A percentile compares a stretch with the other conserved stretches of the same genome.
These are phyloP conservation scores for Aphelocoma californica DNA, from an alignment of 2,797 vertebrate genomes.

Conservation along the genomic window DNA sequence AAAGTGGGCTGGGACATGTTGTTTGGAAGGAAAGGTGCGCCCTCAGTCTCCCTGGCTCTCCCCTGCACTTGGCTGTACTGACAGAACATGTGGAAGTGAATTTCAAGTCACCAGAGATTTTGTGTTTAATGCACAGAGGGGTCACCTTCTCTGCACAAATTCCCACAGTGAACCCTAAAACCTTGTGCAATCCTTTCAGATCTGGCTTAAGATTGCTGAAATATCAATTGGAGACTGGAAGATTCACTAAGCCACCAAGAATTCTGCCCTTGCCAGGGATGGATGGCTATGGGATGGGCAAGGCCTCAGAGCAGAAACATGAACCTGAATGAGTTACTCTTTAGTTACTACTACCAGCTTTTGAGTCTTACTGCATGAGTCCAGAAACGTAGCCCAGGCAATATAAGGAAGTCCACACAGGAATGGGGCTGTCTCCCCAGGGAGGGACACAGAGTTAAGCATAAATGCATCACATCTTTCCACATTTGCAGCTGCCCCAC, in stretches of 20 bases:
- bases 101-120: background rate
- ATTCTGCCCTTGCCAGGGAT: background rate
- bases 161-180: background rate
- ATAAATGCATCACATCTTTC: background rate
- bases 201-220: background rate
- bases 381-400: accelerated
- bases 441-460: background rate
- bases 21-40: background rate
- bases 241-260: background rate
- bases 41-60: background rate
- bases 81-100: background rate
- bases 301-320: background rate
- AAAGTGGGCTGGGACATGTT: background rate
- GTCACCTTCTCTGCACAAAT: background rate
- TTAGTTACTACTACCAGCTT: background rate
- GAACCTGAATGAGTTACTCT: background rate
- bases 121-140: background rate
- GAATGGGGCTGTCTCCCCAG: background rate
- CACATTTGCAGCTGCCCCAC: background rate
- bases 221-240: background rate
- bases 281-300: background rate
- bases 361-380: background rate
- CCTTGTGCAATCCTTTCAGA: background rate
- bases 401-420: background rate
- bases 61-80: background rate